A percentile compares a stretch with the other conserved stretches of the same genome.
Conservation (phyloP, 2,888 invertebrate species). For the Tridacna gigas region DNA sequence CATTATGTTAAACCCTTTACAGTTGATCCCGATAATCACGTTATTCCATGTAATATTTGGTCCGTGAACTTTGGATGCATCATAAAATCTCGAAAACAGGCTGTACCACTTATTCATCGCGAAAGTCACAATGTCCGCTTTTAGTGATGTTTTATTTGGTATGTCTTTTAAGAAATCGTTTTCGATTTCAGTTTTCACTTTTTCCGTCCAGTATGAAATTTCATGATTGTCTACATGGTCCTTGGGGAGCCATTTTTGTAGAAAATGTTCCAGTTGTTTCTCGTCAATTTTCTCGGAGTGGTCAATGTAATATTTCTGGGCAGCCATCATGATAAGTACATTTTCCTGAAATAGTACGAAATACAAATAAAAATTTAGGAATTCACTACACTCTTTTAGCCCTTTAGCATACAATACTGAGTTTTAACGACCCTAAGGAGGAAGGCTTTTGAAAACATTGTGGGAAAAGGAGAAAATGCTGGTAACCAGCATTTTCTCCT, state of each 20-base stretch:
- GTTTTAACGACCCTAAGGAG: not conserved
- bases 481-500: not conserved
- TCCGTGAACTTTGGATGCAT: constrained; percentile 69
- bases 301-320: constrained; percentile 76
- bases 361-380: not conserved
- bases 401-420: not conserved
- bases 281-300: constrained; percentile 61
- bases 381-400: not conserved
- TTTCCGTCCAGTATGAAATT: constrained; percentile 60
- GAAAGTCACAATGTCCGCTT: constrained; percentile 74
- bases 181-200: constrained; percentile 65
- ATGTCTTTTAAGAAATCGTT: constrained; percentile 67
- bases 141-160: constrained; percentile 62
- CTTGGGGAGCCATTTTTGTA: constrained; percentile 75
- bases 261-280: constrained; percentile 71
- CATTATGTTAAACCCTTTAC: constrained; percentile 75
- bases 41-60: constrained; percentile 63
- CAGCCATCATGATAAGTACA: constrained; percentile 71
- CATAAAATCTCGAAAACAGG: constrained; percentile 78
- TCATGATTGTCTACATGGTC: constrained; percentile 57
- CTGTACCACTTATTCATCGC: constrained; percentile 77
- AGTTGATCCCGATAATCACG: constrained; percentile 75
- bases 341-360: constrained; percentile 71
- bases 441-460: not conserved
- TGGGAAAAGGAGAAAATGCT: not conserved